A percentile compares a stretch with the other conserved stretches of the same genome.
Conservation (phyloP, 2,888 invertebrate genomes). For the Allygus modestus region DNA sequence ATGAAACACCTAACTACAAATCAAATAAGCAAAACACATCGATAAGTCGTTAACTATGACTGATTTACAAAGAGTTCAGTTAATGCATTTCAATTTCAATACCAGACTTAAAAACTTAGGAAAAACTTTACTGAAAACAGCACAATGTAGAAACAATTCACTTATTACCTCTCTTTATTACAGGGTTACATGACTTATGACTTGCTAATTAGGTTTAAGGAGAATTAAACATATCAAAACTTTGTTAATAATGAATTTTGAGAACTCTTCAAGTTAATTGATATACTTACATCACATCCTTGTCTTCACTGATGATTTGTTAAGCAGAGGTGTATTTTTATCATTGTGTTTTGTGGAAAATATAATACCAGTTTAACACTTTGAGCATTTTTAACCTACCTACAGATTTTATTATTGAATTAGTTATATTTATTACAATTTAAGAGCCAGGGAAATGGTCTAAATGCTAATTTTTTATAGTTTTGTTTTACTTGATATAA, state of each 20-base stretch:
- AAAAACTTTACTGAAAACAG: neutral
- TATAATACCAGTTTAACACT: neutral
- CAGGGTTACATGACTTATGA: neutral
- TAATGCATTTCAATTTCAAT: too few relatives aligned
- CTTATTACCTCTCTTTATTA: neutral
- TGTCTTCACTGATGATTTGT: slow-evolving; percentile 24
- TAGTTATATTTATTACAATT: too few relatives aligned
- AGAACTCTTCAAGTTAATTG: neutral
- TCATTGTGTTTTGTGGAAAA: neutral
- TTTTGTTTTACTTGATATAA: too few relatives aligned
- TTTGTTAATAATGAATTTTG: slow-evolving; percentile 6
- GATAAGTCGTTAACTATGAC: neutral
- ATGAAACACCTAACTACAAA: too few relatives aligned
- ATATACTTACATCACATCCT: slow-evolving; percentile 24
- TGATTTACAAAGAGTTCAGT: too few relatives aligned
- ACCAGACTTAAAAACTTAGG: too few relatives aligned
- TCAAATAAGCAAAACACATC: too few relatives aligned
- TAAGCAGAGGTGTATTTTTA: neutral
- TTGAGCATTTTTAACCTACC: neutral
- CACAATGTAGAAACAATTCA: slow-evolving; percentile 17
- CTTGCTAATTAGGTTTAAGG: neutral
- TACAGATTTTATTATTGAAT: too few relatives aligned
- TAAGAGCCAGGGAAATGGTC: too few relatives aligned
- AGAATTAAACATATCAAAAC: neutral
- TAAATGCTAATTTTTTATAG: too few relatives aligned